These are phyloP conservation scores for Leucoptera coffeella DNA, from an alignment of 2,888 invertebrate genomes.

Conservation along the genomic window DNA sequence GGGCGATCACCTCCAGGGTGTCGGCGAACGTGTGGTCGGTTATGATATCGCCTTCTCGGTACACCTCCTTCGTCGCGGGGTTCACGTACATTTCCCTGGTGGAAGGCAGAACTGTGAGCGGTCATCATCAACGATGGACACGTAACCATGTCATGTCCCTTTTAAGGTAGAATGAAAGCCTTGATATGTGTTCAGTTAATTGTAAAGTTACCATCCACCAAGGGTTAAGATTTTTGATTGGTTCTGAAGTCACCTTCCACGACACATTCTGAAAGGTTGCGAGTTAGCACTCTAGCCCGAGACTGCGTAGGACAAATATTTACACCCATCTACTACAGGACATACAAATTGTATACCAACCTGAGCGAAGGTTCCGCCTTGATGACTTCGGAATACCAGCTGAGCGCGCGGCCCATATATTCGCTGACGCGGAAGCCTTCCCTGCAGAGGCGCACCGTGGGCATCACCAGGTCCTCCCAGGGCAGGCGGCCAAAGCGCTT, in stretches of 20 bases:
- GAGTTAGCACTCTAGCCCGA: too few relatives aligned
- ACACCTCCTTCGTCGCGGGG: constrained; percentile 29
- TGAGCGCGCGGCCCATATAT: constrained; percentile 46
- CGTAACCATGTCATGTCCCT: too few relatives aligned
- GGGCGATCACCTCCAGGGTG: constrained; percentile 54
- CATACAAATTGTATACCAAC: not conserved
- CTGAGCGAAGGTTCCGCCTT: not conserved
- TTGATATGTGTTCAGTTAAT: too few relatives aligned
- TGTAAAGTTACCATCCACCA: too few relatives aligned
- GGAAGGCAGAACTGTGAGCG: too few relatives aligned
- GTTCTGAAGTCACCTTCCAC: too few relatives aligned
- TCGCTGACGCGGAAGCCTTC: constrained; percentile 57
- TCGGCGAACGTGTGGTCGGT: constrained; percentile 51
- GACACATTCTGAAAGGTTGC: too few relatives aligned
- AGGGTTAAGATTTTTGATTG: too few relatives aligned
- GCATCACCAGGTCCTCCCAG: constrained; percentile 65
- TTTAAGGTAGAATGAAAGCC: too few relatives aligned
- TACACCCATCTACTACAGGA: too few relatives aligned
- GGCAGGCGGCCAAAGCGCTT: constrained; percentile 57
- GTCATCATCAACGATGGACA: too few relatives aligned
- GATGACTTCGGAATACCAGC: constrained; percentile 11
- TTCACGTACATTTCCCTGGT: constrained; percentile 36
- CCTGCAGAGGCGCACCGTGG: constrained; percentile 61
- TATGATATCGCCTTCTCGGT: constrained; percentile 50
- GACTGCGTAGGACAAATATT: too few relatives aligned